Percentiles rank a stretch among this genome's conserved stretches.
Conservation (phyloP, 2,113 vertebrate species). For the Ceuthmochares aereus region DNA sequence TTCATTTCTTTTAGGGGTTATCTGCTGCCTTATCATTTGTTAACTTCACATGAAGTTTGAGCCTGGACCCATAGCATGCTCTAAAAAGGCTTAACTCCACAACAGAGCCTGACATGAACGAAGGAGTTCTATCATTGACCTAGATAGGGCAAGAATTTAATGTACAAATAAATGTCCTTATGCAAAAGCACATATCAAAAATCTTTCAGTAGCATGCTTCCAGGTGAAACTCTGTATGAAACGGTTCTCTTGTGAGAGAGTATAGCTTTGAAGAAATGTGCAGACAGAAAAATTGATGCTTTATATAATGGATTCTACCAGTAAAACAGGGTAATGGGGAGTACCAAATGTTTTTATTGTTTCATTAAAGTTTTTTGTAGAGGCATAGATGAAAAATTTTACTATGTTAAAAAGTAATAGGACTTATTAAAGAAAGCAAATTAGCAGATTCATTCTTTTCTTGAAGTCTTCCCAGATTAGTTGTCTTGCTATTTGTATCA, state of each 20-base stretch:
- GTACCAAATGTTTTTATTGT: neutral
- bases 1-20: neutral
- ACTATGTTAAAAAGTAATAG: neutral
- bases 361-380: neutral
- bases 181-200: neutral
- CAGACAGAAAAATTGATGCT: neutral
- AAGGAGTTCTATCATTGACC: neutral
- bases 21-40: neutral
- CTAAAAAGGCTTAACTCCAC: neutral
- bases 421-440: neutral
- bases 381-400: neutral
- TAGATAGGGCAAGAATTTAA: neutral
- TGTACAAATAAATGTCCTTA: neutral
- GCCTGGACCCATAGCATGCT: neutral
- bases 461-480: neutral
- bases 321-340: neutral
- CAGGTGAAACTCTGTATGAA: neutral
- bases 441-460: neutral
- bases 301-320: neutral
- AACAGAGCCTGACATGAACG: neutral
- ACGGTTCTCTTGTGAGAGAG: neutral
- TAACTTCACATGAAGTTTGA: neutral
- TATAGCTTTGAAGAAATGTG: neutral
- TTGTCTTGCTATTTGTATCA: neutral
- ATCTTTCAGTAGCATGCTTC: neutral